Base-by-base conservation (phyloP, 2,797 vertebrate species). In the Peromyscus aztecus region DNA sequence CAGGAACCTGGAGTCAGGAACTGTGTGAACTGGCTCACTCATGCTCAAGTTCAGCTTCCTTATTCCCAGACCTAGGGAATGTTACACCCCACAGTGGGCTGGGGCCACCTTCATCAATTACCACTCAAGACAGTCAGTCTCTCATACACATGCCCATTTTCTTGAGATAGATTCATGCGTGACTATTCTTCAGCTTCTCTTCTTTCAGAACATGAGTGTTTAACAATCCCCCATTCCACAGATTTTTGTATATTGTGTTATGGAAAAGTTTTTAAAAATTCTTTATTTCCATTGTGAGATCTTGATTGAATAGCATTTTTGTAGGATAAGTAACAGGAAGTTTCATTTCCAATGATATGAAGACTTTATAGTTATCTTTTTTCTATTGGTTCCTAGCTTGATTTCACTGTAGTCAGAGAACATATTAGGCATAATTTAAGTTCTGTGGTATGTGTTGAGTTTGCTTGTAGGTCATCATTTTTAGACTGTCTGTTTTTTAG, bases 331-430 rank as follows among this genome's bases (percentile, higher is more conserved):
- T 40, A 73, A 63, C 31, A 34, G n/a, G 43, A 61, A 34, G 31
- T 34, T 59, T 90, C 12, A 90, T n/a, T 78, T 40, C 12, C 34
- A 49, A 49, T 12, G 31, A 71, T 78, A 34, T 9, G 13, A 27
- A 85, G 23, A 23, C 85, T 69, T 90, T 77, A 21, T 67, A 94
- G 12, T 46, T 94, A 73, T 37, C 23, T n/a, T 91, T 88, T 67
- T 46, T 10, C 57, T 73, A 34, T 40, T 81, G 55, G 85, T 73
- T 73, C 52, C 67, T 86, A 75, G 55, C 86, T 59, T 88, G 86
- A 40, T 59, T 43, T 75, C 52, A 59, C n/a, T 59, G n/a, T 4
- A 57, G n/a, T 57, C 5, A 75, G 9, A 52, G 46, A 40, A 12
- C 24, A 87, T 57, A 19, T 21, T 43, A 3, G 1, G 69, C 37